phyloP scores from a whole-genome alignment of 2,888 invertebrate species.

The Drosophila cognata region DNA sequence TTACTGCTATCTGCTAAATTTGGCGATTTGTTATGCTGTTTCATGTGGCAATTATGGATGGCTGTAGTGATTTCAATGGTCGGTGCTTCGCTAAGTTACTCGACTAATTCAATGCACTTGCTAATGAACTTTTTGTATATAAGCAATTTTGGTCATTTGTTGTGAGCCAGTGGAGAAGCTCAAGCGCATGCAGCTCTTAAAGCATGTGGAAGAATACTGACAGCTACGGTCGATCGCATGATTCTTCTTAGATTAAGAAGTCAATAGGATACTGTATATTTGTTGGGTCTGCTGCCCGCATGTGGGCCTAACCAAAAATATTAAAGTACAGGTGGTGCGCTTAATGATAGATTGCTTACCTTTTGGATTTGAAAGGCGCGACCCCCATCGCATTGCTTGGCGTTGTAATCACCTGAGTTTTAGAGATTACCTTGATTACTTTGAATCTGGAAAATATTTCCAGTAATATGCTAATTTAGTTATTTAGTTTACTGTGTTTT shows the following conservation, averaged over 20 bases:
- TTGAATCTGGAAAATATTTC: not conserved
- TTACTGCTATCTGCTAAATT: not conserved
- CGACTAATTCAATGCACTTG: not conserved
- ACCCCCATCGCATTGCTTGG: not conserved
- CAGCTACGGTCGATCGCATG: not conserved
- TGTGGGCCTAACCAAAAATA: not conserved
- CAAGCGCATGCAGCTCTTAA: not conserved
- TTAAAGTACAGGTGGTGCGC: not conserved
- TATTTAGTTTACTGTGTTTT: not conserved
- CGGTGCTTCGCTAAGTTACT: not conserved
- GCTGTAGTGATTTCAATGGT: not conserved
- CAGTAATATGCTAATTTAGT: not conserved
- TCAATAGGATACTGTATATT: not conserved
- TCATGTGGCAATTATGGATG: not conserved
- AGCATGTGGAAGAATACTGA: not conserved
- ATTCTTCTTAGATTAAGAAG: not conserved
- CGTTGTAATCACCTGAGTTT: not conserved
- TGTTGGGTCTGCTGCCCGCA: not conserved
- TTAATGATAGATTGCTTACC: not conserved
- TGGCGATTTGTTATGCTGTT: not conserved
- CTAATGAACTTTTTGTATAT: not conserved
- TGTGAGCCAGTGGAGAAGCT: not conserved
- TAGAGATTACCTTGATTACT: not conserved
- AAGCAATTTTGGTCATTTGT: not conserved
- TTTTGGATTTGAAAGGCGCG: conserved; percentile 1